phyloP scores from a whole-genome alignment of 2,113 vertebrate genomes.

The Trochalopteron elliotii region DNA sequence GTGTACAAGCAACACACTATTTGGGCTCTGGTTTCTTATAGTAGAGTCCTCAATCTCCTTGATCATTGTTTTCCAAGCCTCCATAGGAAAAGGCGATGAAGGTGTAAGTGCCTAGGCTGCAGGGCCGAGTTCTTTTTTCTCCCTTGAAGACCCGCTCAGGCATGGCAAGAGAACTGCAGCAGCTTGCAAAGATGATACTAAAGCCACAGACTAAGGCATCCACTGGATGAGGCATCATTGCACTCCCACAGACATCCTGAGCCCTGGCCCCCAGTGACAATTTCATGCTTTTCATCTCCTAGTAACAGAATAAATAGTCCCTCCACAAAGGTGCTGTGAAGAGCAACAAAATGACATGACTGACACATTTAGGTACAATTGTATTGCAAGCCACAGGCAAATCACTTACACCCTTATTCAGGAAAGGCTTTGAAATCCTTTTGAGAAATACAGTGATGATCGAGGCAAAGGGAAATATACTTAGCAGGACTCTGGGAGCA shows the following conservation, averaged over 20 bases:
- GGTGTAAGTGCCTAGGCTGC: not conserved
- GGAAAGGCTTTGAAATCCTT: not conserved
- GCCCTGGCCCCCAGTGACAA: not conserved
- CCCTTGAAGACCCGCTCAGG: not conserved
- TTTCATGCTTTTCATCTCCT: not conserved
- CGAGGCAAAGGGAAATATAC: not conserved
- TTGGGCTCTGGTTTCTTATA: not conserved
- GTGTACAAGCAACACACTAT: not conserved
- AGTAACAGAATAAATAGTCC: not conserved
- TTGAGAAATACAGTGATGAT: not conserved
- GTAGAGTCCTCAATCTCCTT: not conserved
- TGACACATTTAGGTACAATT: not conserved
- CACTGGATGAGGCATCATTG: not conserved
- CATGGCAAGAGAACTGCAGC: fast-evolving
- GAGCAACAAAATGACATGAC: not conserved
- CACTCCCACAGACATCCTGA: not conserved
- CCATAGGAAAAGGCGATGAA: not conserved
- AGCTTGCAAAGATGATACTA: not conserved
- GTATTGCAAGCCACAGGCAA: not conserved
- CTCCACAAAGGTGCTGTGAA: not conserved
- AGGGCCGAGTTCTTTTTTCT: not conserved
- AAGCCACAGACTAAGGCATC: not conserved
- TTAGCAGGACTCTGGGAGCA: not conserved
- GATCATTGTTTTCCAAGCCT: not conserved
- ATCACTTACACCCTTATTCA: not conserved